Evolutionary conservation across 35 echinoderm and acorn worm species (phyloP), one percentile per base, ranked within the genome.

Genomic region (Amphiura filiformis): DNA sequence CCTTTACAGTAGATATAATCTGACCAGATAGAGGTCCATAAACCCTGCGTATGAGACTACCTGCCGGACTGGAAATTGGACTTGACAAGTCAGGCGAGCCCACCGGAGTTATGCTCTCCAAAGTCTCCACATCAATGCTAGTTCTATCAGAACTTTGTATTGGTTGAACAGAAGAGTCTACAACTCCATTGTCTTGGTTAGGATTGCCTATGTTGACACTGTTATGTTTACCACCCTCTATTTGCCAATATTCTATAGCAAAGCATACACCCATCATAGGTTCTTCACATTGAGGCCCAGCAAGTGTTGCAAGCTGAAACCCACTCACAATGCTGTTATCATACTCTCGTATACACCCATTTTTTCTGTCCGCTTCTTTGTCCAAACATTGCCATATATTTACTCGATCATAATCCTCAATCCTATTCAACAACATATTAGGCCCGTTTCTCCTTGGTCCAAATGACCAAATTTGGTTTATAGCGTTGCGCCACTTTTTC

Each of bases 191-290:
- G 70, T 2, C 70, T 38, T 79, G 77, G 1, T n/a, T 0, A 82
- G 35, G 1, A 39, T 32, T 26, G 2, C 17, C 13, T 26, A 42
- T 41, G 1, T 39, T 82, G 0, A 31, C 80, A 82, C 36, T n/a
- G 38, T 82, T 82, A 41, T 38, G 38, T 1, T 64, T 49, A 17
- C 30, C 83, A 70, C 61, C 38, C 7, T 92, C 90, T 22, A 96
- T 76, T 7, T 89, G 83, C 96, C 96, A 99, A 32, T 86, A 89
- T 40, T 94, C 93, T 12, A 99, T 78, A 0, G 78, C 22, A 52
- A 94, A 90, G 36, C 96, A 94, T 26, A 99, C 93, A 14, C 96
- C 96, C 92, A 95, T 99, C 96, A 99, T 99, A 4, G 96, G 96
- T 91, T 99, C 96, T 33, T 94, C 96, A 61, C 93, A 99, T 47